phyloP scores from a whole-genome alignment of 64 coral and sea anemone species.

The Dendronephthya gigantea region DNA sequence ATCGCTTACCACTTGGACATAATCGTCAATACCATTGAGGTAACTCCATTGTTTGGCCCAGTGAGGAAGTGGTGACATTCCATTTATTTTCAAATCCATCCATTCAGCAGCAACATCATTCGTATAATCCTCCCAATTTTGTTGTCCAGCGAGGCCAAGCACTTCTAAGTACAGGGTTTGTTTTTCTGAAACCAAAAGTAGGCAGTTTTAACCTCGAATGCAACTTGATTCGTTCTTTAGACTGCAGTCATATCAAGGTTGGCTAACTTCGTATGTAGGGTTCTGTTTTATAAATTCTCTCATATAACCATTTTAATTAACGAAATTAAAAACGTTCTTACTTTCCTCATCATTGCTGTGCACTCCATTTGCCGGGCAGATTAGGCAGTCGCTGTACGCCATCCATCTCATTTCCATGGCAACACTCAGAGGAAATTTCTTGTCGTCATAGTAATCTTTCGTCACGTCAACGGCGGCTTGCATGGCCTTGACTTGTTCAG shows the following conservation, averaged over 20 bases:
- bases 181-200: not conserved
- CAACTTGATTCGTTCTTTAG: too few species aligned
- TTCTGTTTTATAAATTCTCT: too few species aligned
- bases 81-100: not conserved
- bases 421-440: constrained; percentile 44
- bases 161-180: constrained; percentile 23
- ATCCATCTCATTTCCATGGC: constrained; percentile 64
- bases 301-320: not conserved
- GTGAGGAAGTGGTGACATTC: constrained; percentile 9
- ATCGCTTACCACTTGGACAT: not conserved
- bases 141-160: constrained; percentile 17
- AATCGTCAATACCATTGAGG: not conserved
- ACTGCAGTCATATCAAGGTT: too few species aligned
- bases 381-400: constrained; percentile 23
- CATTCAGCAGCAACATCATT: not conserved
- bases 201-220: too few species aligned
- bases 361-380: constrained; percentile 27
- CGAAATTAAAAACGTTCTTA: not conserved
- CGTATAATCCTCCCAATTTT: constrained; percentile 8
- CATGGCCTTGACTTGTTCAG: constrained; percentile 26
- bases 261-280: too few species aligned
- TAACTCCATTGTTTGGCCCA: constrained; percentile 36
- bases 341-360: not conserved
- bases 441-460: not conserved
- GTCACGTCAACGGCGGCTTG: constrained; percentile 21